Conservation (phyloP, 2,797 vertebrate genomes). For the Cyprinella venusta region DNA sequence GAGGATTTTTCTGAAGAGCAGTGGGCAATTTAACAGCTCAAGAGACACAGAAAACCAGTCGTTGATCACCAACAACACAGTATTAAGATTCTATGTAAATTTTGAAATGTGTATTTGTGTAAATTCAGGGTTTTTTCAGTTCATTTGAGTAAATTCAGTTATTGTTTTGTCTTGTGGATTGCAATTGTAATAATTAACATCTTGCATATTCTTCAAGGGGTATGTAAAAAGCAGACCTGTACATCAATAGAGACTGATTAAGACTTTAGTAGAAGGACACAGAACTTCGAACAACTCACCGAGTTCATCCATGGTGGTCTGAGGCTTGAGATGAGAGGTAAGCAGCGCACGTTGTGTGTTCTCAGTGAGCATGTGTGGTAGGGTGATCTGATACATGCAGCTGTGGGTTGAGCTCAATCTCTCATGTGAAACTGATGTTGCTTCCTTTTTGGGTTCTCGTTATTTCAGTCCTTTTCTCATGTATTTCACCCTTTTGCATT, state of each 20-base stretch:
- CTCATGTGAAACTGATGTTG: conserved; percentile 21
- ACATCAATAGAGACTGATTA: neutral
- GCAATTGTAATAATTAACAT: no score
- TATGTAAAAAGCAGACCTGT: neutral
- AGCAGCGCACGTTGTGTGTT: neutral
- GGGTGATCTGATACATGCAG: neutral
- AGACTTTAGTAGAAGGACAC: neutral
- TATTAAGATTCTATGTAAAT: no score
- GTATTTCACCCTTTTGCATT: neutral
- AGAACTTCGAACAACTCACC: conserved; percentile 39
- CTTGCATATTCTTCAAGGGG: neutral
- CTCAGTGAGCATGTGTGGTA: neutral
- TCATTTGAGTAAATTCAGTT: no score
- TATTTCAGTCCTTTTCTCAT: neutral
- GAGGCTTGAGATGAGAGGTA: neutral
- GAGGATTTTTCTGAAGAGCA: no score
- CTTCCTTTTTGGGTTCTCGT: conserved; percentile 24
- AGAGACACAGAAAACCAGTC: no score
- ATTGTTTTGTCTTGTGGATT: no score
- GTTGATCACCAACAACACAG: no score
- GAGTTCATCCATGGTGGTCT: conserved; percentile 55
- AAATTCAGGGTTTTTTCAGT: no score
- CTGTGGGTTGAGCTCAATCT: conserved; percentile 20
- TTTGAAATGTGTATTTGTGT: no score
- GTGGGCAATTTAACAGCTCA: no score